Percentiles rank a stretch among this genome's conserved stretches.
Evolutionary conservation across 2,797 vertebrate genomes (phyloP).

Genomic region (Xenops minutus): DNA sequence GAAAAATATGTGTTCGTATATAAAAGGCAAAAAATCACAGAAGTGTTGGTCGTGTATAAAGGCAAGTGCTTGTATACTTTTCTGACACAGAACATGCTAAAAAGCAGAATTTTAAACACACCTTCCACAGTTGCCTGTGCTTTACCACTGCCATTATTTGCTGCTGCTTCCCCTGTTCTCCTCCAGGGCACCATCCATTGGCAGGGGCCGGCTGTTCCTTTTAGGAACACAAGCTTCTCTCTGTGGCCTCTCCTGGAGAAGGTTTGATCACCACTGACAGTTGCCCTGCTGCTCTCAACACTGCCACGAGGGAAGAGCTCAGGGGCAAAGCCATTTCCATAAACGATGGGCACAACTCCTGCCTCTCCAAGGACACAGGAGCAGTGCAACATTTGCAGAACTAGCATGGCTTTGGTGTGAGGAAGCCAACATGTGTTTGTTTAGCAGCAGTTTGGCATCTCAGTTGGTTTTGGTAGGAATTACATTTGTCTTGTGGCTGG

Average conservation of each 20-base stretch:
- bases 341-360: neutral
- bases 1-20: neutral
- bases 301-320: neutral
- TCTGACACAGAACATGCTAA: neutral
- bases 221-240: neutral
- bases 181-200: neutral
- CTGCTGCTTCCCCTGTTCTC: neutral
- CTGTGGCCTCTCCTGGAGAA: neutral
- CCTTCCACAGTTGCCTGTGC: neutral
- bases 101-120: neutral
- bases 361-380: neutral
- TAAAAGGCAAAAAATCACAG: neutral
- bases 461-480: neutral
- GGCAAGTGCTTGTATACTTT: neutral
- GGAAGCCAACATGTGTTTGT: rapidly evolving
- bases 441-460: neutral
- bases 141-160: neutral
- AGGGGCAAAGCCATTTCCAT: neutral
- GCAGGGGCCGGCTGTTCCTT: neutral
- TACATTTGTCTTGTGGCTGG: neutral
- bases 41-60: neutral
- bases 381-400: neutral
- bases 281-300: neutral
- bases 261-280: neutral
- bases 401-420: rapidly evolving